Base-by-base conservation (phyloP, 1,140 invertebrate species). In the Tetramorium alpestre region DNA sequence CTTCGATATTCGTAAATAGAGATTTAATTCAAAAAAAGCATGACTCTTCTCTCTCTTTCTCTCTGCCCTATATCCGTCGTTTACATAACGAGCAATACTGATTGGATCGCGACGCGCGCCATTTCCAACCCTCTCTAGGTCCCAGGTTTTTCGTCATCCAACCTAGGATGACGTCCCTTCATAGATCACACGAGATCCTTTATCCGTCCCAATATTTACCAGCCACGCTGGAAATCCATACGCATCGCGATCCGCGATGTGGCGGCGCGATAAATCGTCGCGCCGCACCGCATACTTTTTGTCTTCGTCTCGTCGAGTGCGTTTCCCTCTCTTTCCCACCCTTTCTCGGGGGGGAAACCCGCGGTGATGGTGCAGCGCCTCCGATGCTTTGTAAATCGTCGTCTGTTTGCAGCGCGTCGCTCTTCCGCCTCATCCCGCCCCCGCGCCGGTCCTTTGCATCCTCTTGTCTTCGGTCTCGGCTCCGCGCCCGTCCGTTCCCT, bases 331-430 rank as follows among this genome's bases (percentile, higher is more conserved):
- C 38, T 28, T 38, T 56, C 7, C 56, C 3, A 33, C 3, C 25
- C 69, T 33, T 44, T 49, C 80, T 33, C 69, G 10, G 38, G 54
- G 8, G 60, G 4, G 2, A 11, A 73, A 60, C 54, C 51, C 49
- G 51, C 80, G 38, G 41, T 70, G 65, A 67, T 70, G 51, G 18
- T 60, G 44, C 65, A 73, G 77, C 77, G 64, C 67, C 76, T 86
- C 60, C 87, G 89, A 87, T 60, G 85, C 65, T 87, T 85, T 89
- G 88, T 80, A 75, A 86, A 86, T 89, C 87, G 88, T 41, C 65
- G 70, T 89, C 80, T 88, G 88, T 89, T 88, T 72, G 88, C 80
- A 84, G 58, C 8, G 64, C 51, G 86, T 67, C 87, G 51, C 73
- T 88, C 70, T 85, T 70, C 58, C 64, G 47, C 33, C 18, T 16